A percentile compares a stretch with the other conserved stretches of the same genome.
Conservation (phyloP, 35 echinoderm and acorn worm species). For the Antedon bifida region DNA sequence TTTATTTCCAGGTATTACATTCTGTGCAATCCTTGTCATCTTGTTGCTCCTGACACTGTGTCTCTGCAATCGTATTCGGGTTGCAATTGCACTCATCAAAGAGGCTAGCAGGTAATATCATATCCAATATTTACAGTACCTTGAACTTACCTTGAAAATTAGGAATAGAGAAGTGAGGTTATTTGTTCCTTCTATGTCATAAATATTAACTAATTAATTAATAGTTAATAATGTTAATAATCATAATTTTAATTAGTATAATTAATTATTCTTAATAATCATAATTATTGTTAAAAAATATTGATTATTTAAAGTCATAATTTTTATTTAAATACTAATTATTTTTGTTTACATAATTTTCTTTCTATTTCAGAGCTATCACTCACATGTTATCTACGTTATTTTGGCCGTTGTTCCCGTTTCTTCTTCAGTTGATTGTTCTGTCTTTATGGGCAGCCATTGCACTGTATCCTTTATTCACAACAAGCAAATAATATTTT, state of each 20-base stretch:
- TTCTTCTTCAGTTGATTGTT: slow-evolving; percentile 55
- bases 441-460: slow-evolving; percentile 57
- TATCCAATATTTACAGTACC: too few relatives aligned
- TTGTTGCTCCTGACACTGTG: slow-evolving; percentile 43
- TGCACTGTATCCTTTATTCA: slow-evolving; percentile 77
- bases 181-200: too few relatives aligned
- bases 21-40: slow-evolving; percentile 28
- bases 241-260: too few relatives aligned
- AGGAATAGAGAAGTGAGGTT: too few relatives aligned
- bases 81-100: slow-evolving; percentile 67
- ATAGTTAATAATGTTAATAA: too few relatives aligned
- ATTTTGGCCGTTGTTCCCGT: slow-evolving; percentile 91
- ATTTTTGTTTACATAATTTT: not conserved
- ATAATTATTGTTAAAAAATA: too few relatives aligned
- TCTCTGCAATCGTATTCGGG: slow-evolving; percentile 55
- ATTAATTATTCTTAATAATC: too few relatives aligned
- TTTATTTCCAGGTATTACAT: slow-evolving; percentile 33
- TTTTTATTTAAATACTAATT: too few relatives aligned
- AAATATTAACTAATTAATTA: too few relatives aligned
- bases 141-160: too few relatives aligned
- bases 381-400: slow-evolving; percentile 65
- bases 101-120: slow-evolving; percentile 81
- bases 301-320: too few relatives aligned
- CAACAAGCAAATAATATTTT: too few relatives aligned
- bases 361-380: slow-evolving; percentile 45